Base-by-base conservation (phyloP, 2,797 vertebrate genomes). In the Enteromius paludinosus region DNA sequence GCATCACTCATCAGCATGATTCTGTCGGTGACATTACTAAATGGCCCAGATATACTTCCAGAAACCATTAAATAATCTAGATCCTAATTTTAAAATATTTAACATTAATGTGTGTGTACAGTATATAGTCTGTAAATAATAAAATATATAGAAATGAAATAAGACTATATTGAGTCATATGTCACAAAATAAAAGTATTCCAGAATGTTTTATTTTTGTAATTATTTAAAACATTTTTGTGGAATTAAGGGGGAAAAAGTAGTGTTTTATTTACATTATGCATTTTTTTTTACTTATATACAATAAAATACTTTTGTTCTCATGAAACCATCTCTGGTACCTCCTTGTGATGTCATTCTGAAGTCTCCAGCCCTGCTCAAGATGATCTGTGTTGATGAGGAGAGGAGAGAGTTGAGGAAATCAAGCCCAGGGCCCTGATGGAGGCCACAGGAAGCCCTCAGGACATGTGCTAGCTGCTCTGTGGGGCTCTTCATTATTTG, bases 361-460 rank as follows among this genome's bases (percentile, higher is more conserved):
- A 66, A 65, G 43, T 78, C 61, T 45, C 41, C 43, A 52, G 43
- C 33, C n/a, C 25, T 28, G 11, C 64, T 69, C 5, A 20, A 41
- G 33, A 69, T 49, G 45, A 38, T 54, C 43, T 54, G 47, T 41
- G 30, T 20, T 79, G 77, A 79, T 56, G 35, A 68, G 76, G 4
- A 11, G 45, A 38, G 64, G 15, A 79, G 62, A 78, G 35, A 68
- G 62, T 33, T 41, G 33, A 68, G n/a, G 47, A 54, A 68, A 64
- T 47, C 47, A 78, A 49, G 23, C 74, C 38, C 38, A 62, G 47
- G 15, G 47, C n/a, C 28, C 35, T 68, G 64, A 79, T 54, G 33
- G 47, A 68, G 33, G 35, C 78, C 49, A 43, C 78, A 59, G 78
- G 49, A 59, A n/a, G 25, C 35, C 78, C 35, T 28, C 38, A 79